Evolutionary conservation across 2,797 vertebrate species (phyloP), one percentile per base, ranked within the genome.

Genomic region (Cyprinella venusta): DNA sequence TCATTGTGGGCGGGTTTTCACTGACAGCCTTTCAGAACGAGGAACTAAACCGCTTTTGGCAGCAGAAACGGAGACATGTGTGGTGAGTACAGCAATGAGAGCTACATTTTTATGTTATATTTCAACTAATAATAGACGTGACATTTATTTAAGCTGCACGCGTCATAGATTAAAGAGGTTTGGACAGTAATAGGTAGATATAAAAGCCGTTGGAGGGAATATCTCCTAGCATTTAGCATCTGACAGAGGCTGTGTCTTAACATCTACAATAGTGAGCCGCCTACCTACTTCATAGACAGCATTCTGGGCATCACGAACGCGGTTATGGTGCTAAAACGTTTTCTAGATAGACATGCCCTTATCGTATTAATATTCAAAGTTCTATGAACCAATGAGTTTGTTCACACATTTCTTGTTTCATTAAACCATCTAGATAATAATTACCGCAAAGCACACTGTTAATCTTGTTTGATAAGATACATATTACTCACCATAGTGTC

Each of bases 21-120:
- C 0, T 90, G 89, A 91, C 86, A 91, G 88, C 79, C 87, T 81
- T 82, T 89, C 81, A 76, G 80, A 87, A 86, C 72, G 52, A 88
- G 82, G 89, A 90, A 87, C 86, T 86, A 80, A 83, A 56, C 76
- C 50, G 76, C 78, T 76, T 69, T 87, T 90, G 89, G 85, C 88
- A 90, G 54, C 85, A 38, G 38, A 84, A 68, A 79, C 48, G 91
- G 19, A 92, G 89, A 89, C 92, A 96, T 96, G 95, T 96, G 95
- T 92, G 95, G 95, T 96, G 89, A 95, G 95, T 94, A 61, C 4
- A 45, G 61, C 7, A 64, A 10, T 18, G 21, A 26, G 42, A 38
- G 21, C 63, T 18, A 15, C 2, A 24, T 21, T 45, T 26, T 40
- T 52, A 21, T 45, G 40, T 19, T 12, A 42, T 10, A 59, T 56